These are phyloP conservation scores for Ypsolopha scabrella DNA, from an alignment of 2,888 invertebrate genomes.

Conservation along the genomic window DNA sequence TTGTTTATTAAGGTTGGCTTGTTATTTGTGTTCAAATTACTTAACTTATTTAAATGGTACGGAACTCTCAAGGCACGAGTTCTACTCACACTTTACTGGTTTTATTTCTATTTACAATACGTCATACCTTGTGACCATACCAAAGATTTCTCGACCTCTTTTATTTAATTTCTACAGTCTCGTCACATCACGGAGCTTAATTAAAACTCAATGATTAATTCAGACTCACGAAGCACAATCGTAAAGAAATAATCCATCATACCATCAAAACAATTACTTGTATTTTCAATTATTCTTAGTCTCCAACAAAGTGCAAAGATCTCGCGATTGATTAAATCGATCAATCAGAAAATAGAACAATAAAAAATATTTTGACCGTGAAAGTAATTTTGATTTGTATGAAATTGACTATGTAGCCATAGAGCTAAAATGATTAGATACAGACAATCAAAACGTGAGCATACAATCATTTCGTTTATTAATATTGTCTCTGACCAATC, in stretches of 20 bases:
- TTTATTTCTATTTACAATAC: no score
- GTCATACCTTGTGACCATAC: no score
- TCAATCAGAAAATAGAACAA: background rate
- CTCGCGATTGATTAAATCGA: background rate
- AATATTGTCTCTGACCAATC: conserved; percentile 4
- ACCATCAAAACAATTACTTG: background rate
- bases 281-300: background rate
- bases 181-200: background rate
- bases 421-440: background rate
- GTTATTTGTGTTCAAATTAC: no score
- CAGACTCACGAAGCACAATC: background rate
- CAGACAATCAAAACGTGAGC: background rate
- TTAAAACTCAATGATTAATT: conserved; percentile 1
- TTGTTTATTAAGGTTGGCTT: no score
- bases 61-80: no score
- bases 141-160: background rate
- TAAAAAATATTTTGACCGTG: background rate
- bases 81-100: no score
- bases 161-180: background rate
- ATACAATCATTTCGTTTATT: background rate
- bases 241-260: background rate
- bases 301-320: background rate
- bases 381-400: background rate
- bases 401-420: background rate
- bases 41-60: no score